phyloP scores from a whole-genome alignment of 2,113 vertebrate genomes.

The Lota lota region DNA sequence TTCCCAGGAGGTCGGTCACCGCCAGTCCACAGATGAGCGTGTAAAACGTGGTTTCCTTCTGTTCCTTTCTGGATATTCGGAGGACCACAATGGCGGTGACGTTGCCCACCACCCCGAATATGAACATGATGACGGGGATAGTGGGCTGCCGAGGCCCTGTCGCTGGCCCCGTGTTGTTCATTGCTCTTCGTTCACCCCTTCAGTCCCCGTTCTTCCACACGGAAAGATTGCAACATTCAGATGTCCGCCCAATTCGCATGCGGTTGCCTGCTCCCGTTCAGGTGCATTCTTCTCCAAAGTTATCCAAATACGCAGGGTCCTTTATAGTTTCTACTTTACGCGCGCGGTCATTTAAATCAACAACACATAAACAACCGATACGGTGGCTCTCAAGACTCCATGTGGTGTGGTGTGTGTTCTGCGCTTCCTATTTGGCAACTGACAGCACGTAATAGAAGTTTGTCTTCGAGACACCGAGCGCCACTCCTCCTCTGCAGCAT shows the following conservation, averaged over 20 bases:
- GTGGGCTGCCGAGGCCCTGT: slow-evolving; percentile 59
- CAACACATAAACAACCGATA: no score
- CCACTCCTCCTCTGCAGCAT: slow-evolving; percentile 55
- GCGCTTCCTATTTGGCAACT: not conserved
- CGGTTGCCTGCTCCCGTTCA: not conserved
- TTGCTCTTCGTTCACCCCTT: slow-evolving; percentile 26
- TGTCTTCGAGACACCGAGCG: slow-evolving; percentile 1
- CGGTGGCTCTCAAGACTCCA: no score
- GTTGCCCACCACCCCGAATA: slow-evolving; percentile 93
- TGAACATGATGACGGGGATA: slow-evolving; percentile 92
- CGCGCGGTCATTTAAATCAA: no score
- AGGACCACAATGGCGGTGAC: slow-evolving; percentile 91
- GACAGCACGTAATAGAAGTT: not conserved
- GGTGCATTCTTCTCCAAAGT: no score
- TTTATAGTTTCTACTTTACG: no score
- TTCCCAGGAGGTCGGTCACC: slow-evolving; percentile 91
- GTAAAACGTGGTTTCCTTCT: slow-evolving; percentile 96
- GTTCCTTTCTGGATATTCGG: slow-evolving; percentile 88
- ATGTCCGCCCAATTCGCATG: not conserved
- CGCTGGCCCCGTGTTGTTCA: slow-evolving; percentile 4
- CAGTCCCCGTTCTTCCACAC: slow-evolving; percentile 16
- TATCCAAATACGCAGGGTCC: no score
- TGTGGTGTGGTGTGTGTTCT: slow-evolving; percentile 8
- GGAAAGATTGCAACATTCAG: not conserved
- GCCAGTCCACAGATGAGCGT: slow-evolving; percentile 91